Evolutionary conservation across 2,113 vertebrate species (phyloP), one percentile per base, ranked within the genome.

Genomic region (Osmerus eperlanus): DNA sequence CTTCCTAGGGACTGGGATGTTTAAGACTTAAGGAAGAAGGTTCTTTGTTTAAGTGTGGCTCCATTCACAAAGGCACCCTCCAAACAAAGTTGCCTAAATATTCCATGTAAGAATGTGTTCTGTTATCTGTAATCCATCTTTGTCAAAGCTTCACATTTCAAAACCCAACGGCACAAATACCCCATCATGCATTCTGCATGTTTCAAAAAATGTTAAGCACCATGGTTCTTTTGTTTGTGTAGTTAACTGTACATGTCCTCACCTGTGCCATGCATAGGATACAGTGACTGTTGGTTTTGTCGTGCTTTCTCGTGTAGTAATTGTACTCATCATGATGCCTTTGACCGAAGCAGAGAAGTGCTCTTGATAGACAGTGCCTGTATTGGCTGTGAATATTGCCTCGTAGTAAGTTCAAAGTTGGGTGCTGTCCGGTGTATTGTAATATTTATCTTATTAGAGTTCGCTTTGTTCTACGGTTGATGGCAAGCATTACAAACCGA

Each of bases 301-400:
- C 18, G 29, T 18, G 25, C 53, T 12, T 56, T 60, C 59, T 28
- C 15, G 18, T 28, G 28, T 56, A 9, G 58, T 19, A n/a, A 14
- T 53, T 52, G n/a, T 53, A 63, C 61, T 14, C 54, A 53, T 54
- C 18, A 53, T n/a, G 12, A 47, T 72, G 70, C 73, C 80, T 86
- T 78, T 56, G 75, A 77, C 36, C 3, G 36, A 78, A 78, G 61
- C 82, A 6, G 25, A 54, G 36, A 88, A 88, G 82, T 89, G 85
- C 85, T 89, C 83, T 88, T 86, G 86, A 80, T 74, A 51, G 82
- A 68, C 54, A 11, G 80, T 79, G 85, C 76, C 81, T 83, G 68
- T 73, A 52, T 25, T 76, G 65, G 67, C 65, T 75, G 74, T 80
- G 79, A 82, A 83, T 73, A 71, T 82, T 68, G 74, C 74, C 66